Conservation (phyloP, 2,113 vertebrate genomes). For the Carassius gibelio region DNA sequence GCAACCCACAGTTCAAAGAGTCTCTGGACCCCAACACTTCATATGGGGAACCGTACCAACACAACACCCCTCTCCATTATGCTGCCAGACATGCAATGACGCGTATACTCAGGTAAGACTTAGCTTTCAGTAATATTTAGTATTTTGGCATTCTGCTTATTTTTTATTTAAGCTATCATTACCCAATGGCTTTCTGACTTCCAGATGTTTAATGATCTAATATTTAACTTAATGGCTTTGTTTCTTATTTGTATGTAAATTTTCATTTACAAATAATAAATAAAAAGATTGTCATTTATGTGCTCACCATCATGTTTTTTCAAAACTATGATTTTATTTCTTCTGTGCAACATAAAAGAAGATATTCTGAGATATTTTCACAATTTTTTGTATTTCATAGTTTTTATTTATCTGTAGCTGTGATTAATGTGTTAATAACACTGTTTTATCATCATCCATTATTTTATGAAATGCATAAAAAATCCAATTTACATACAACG, state of each 20-base stretch:
- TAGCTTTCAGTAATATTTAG: background rate
- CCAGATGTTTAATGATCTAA: too few relatives aligned
- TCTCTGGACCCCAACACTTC: conserved; percentile 96
- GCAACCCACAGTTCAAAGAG: conserved; percentile 95
- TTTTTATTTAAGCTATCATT: too few relatives aligned
- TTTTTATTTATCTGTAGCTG: background rate
- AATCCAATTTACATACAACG: background rate
- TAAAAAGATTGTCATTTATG: too few relatives aligned
- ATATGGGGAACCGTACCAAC: conserved; percentile 97
- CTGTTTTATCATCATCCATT: background rate
- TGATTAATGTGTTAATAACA: background rate
- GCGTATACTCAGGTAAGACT: conserved; percentile 87
- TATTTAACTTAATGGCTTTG: too few relatives aligned
- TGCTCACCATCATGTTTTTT: too few relatives aligned
- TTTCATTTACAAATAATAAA: too few relatives aligned
- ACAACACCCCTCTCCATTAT: conserved; percentile 97
- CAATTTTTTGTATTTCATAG: background rate
- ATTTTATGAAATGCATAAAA: background rate
- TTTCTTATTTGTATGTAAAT: too few relatives aligned
- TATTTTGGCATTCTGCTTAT: background rate
- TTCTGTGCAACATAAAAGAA: too few relatives aligned
- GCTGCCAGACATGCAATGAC: conserved; percentile 95
- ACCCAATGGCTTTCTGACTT: too few relatives aligned
- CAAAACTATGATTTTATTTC: too few relatives aligned
- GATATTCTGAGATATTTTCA: too few relatives aligned